Evolutionary conservation across 1,140 invertebrate species (phyloP), one percentile per base, ranked within the genome.

Genomic region (Drosophila baimaii): DNA sequence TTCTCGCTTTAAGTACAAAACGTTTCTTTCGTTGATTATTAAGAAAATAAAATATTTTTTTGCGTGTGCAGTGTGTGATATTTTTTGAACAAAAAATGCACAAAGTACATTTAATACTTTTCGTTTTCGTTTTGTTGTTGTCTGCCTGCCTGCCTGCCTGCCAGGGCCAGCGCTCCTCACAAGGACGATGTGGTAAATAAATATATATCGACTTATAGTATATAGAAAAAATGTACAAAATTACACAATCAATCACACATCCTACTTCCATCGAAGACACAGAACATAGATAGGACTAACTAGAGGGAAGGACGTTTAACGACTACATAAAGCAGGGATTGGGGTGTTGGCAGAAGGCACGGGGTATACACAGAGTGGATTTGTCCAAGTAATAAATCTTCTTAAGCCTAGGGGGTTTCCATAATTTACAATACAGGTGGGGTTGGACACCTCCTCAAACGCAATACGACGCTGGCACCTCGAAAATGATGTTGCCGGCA

Each of bases 391-490:
- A 64, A 64, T 56, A 65, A 63, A 39, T 33, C 19, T 10, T 31
- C 62, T 63, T 82, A 82, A 29, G 10, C 46, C 27, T 68, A 61
- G 27, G 29, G 31, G 29, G 25, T 10, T 58, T 64, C 71, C 21
- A 54, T 76, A 88, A 88, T 86, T 51, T 86, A 86, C 82, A 86
- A 64, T 55, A 64, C 41, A 37, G 19, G 31, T n/a, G 35, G 33
- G n/a, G n/a, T n/a, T 51, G 33, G 23, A 15, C 2, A 31, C 17
- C 10, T 6, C 29, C 62, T 84, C 57, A 92, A 54, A 82, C 79
- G 59, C 91, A 92, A 56, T 92, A 92, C 4, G 79, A 46, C 25
- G 91, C 69, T 19, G 91, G 91, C 54, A 92, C 91, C 68, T 92
- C 91, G 51, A 92, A 92, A 39, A 92, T 91, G 29, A 92, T 92